Percentiles rank a stretch among this genome's conserved stretches.
phyloP scores from a whole-genome alignment of 2,888 invertebrate genomes.

The Scaptomyza parva region DNA sequence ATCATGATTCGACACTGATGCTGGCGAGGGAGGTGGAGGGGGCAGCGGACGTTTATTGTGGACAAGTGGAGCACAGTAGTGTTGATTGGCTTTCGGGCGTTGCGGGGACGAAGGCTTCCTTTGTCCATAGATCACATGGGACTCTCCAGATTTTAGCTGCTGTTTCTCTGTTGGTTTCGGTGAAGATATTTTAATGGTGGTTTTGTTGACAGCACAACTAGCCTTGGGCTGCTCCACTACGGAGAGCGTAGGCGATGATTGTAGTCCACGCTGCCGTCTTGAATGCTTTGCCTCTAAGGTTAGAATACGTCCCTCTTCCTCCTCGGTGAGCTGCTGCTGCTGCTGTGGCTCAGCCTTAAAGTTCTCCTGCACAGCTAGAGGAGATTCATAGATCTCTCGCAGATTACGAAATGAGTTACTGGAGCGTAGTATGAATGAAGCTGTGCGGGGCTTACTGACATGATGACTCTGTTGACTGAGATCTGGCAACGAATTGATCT shows the following conservation, averaged over 20 bases:
- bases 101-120: slow-evolving; percentile 18
- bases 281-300: slow-evolving; percentile 91
- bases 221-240: slow-evolving; percentile 76
- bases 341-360: slow-evolving; percentile 80
- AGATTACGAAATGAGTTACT: slow-evolving; percentile 90
- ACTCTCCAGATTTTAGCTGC: not conserved
- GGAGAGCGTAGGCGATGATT: slow-evolving; percentile 80
- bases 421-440: slow-evolving; percentile 88
- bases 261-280: slow-evolving; percentile 87
- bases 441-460: slow-evolving; percentile 50
- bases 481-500: slow-evolving; percentile 78
- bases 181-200: slow-evolving; percentile 77
- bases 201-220: slow-evolving; percentile 61
- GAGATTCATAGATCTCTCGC: slow-evolving; percentile 90
- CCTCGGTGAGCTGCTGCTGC: slow-evolving; percentile 68
- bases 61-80: slow-evolving; percentile 62
- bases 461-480: slow-evolving; percentile 53
- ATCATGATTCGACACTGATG: slow-evolving; percentile 52
- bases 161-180: slow-evolving; percentile 48
- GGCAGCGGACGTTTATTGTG: slow-evolving; percentile 65
- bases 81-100: slow-evolving; percentile 52
- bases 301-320: slow-evolving; percentile 88
- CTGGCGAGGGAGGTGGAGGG: slow-evolving; percentile 55
- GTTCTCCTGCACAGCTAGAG: slow-evolving; percentile 85
- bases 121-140: slow-evolving; percentile 15